Evolutionary conservation across 2,113 vertebrate species (phyloP).

Genomic region (Siniperca chuatsi): DNA sequence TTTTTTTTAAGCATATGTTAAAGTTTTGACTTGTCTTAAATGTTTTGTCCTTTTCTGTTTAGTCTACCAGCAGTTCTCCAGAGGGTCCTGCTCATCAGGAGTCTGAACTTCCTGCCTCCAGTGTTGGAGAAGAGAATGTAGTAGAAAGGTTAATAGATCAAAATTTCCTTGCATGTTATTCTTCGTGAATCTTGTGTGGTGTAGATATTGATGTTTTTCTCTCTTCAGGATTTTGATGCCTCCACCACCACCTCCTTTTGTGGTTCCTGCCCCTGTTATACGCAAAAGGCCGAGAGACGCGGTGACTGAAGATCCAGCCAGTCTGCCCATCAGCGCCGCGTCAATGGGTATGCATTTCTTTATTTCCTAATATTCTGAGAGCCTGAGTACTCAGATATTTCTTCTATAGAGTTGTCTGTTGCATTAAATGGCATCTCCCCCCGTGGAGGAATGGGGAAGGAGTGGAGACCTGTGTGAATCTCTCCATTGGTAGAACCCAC

Average conservation of each 20-base stretch:
- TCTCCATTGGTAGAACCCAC: conserved; percentile 59
- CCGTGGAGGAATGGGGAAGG: conserved; percentile 73
- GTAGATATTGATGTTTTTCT: conserved; percentile 1
- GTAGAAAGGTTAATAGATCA: conserved; percentile 67
- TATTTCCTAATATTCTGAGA: conserved; percentile 12
- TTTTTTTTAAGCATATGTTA: background rate
- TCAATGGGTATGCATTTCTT: conserved; percentile 70
- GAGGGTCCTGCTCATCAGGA: conserved; percentile 52
- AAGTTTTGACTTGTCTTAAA: background rate
- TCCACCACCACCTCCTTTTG: conserved; percentile 74
- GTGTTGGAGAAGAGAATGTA: conserved; percentile 53
- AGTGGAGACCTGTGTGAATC: conserved; percentile 79
- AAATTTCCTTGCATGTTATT: background rate
- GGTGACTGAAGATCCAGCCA: conserved; percentile 10
- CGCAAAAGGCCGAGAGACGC: conserved; percentile 78
- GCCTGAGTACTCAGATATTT: conserved; percentile 30
- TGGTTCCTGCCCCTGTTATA: conserved; percentile 39
- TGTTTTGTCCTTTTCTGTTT: conserved; percentile 23
- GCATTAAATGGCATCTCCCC: conserved; percentile 69
- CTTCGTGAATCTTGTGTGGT: background rate
- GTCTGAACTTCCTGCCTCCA: conserved; percentile 51
- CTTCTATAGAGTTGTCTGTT: conserved; percentile 56
- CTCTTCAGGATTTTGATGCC: conserved; percentile 83
- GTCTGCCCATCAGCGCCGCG: conserved; percentile 15
- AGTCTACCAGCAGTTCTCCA: conserved; percentile 58